Conservation (phyloP, 2,113 vertebrate genomes). For the Fulica atra region DNA sequence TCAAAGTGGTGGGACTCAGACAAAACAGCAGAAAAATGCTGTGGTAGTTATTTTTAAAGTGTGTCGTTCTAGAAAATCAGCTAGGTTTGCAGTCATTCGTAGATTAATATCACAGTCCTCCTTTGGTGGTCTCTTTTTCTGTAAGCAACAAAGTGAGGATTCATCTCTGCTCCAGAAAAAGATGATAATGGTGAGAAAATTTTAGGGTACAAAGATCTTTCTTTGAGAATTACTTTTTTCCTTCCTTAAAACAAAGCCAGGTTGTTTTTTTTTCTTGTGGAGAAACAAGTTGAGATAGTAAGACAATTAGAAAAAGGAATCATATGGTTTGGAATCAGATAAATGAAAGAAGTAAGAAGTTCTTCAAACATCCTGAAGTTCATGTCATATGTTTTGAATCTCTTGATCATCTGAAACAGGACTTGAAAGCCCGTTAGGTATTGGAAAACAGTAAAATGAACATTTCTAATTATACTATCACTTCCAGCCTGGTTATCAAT, state of each 20-base stretch:
- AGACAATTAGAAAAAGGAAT: background rate
- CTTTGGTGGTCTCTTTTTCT: background rate
- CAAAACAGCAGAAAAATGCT: background rate
- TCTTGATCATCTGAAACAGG: background rate
- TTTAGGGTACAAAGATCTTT: background rate
- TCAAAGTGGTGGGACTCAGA: background rate
- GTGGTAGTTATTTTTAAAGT: background rate
- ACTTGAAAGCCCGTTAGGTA: background rate
- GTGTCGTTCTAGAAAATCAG: background rate
- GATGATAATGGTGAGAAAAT: background rate
- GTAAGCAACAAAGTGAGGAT: background rate
- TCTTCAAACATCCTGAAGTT: background rate
- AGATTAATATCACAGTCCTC: background rate
- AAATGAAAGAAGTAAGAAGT: background rate
- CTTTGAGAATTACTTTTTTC: background rate
- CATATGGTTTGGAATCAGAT: background rate
- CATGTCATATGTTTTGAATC: background rate
- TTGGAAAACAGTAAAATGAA: background rate
- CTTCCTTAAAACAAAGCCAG: background rate
- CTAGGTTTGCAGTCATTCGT: background rate
- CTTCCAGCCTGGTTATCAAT: background rate
- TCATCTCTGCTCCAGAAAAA: background rate
- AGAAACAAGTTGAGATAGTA: background rate
- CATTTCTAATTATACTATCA: background rate
- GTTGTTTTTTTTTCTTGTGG: background rate